Conservation (phyloP, 2,797 vertebrate genomes). For the Rallus crepitans region DNA sequence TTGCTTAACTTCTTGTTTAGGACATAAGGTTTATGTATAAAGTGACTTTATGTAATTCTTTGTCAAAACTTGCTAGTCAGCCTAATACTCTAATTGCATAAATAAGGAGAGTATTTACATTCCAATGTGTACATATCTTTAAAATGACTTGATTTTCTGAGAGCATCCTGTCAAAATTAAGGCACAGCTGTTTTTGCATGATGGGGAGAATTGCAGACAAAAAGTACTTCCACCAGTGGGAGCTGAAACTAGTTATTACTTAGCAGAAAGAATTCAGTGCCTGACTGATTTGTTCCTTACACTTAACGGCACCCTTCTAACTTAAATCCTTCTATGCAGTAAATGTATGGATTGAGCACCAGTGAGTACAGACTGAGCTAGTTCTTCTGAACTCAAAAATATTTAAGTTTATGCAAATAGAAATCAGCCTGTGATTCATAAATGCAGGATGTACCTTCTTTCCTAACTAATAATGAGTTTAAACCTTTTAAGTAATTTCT, state of each 20-base stretch:
- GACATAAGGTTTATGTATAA: neutral
- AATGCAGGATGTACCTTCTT: neutral
- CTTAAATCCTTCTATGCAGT: neutral
- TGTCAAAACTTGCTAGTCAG: neutral
- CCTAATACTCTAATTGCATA: neutral
- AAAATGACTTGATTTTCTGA: neutral
- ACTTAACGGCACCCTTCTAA: neutral
- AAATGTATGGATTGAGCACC: neutral
- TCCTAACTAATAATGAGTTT: neutral
- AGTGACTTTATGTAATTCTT: neutral
- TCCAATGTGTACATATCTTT: neutral
- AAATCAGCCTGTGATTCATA: neutral
- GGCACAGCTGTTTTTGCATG: neutral
- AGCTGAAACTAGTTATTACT: slow-evolving; percentile 20
- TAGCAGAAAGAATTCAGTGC: neutral
- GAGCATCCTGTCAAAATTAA: slow-evolving; percentile 23
- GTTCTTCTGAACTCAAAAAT: neutral
- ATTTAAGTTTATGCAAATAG: neutral
- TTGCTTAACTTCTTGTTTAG: neutral
- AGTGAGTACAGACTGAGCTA: neutral
- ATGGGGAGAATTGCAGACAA: neutral
- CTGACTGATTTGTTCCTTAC: slow-evolving; percentile 1
- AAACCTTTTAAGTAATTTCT: neutral
- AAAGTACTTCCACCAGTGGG: neutral
- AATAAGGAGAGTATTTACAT: slow-evolving; percentile 16